These are phyloP conservation scores for Cololabis saira DNA, from an alignment of 2,113 vertebrate genomes.

Conservation along the genomic window DNA sequence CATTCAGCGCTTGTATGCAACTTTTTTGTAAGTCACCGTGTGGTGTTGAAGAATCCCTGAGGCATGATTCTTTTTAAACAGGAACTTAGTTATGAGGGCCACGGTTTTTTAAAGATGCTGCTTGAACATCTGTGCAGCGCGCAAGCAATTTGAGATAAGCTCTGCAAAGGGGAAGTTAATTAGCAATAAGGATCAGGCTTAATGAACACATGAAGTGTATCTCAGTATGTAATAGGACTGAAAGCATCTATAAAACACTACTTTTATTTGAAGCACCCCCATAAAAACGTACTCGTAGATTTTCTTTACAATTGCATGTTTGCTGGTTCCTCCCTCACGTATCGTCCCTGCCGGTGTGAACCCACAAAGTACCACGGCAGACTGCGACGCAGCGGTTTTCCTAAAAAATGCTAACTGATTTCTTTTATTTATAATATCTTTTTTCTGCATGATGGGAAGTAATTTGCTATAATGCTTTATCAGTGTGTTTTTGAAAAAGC, in stretches of 20 bases:
- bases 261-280: constrained; percentile 45
- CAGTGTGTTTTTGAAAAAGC: constrained; percentile 63
- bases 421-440: constrained; percentile 69
- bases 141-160: constrained; percentile 66
- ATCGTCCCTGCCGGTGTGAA: constrained; percentile 30
- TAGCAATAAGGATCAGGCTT: constrained; percentile 69
- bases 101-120: constrained; percentile 57
- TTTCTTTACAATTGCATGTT: constrained; percentile 51
- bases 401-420: constrained; percentile 65
- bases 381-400: constrained; percentile 20
- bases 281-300: constrained; percentile 36
- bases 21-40: constrained; percentile 39
- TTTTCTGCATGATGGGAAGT: constrained; percentile 61
- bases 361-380: constrained; percentile 25
- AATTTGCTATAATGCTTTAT: constrained; percentile 71
- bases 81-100: constrained; percentile 38
- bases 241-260: constrained; percentile 59
- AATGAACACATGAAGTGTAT: constrained; percentile 66
- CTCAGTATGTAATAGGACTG: constrained; percentile 49
- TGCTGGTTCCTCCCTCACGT: constrained; percentile 55
- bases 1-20: constrained; percentile 53
- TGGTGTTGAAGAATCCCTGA: constrained; percentile 33
- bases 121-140: constrained; percentile 71
- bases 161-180: constrained; percentile 67
- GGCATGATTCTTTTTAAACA: constrained; percentile 37